A percentile compares a stretch with the other conserved stretches of the same genome.
Conservation (phyloP, 2,797 vertebrate species). For the Babyrousa celebensis region DNA sequence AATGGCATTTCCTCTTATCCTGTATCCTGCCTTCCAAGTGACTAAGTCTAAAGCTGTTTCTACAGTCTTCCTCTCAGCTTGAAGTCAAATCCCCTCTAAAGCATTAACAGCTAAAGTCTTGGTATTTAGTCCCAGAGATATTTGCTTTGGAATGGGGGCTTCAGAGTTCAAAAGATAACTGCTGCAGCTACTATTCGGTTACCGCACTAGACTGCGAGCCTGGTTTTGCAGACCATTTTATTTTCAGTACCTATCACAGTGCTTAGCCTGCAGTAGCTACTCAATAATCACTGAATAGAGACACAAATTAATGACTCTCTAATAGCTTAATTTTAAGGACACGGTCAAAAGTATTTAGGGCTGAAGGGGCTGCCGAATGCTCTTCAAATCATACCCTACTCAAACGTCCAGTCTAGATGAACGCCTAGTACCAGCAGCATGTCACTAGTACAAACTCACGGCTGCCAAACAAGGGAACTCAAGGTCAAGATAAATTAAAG, state of each 20-base stretch:
- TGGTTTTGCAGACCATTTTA: background rate
- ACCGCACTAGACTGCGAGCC: background rate
- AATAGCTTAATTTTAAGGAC: background rate
- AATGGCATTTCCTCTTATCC: background rate
- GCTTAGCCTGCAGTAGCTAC: background rate
- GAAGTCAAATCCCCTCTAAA: conserved; percentile 43
- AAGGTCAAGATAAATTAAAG: background rate
- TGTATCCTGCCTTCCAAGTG: background rate
- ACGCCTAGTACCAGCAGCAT: no score
- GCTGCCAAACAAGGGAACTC: background rate
- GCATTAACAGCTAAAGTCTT: conserved; percentile 8
- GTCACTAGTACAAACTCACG: background rate
- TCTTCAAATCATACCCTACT: background rate
- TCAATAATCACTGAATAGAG: background rate
- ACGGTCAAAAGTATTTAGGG: background rate
- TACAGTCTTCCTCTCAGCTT: background rate
- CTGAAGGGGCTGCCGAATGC: background rate
- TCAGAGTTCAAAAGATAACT: conserved; percentile 36
- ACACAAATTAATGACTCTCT: background rate
- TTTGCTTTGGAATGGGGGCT: background rate
- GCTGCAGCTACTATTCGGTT: background rate
- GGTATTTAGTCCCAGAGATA: conserved; percentile 25
- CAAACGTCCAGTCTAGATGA: background rate
- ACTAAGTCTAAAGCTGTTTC: background rate
- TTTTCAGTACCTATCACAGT: background rate